phyloP scores from a whole-genome alignment of 1,140 invertebrate species.

The Drosophila ananassae region DNA sequence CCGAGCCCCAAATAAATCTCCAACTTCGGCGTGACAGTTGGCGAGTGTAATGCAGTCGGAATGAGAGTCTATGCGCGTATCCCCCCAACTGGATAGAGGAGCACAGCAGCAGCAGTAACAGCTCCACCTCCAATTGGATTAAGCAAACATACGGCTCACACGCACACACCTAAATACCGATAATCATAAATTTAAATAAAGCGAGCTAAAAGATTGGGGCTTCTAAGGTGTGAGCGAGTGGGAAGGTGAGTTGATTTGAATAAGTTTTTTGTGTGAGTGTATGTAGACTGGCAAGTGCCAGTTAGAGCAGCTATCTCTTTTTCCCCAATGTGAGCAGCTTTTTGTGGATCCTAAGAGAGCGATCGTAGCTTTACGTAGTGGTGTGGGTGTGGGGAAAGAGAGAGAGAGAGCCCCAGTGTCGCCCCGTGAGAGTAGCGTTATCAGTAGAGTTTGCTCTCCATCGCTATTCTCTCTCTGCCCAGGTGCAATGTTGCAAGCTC shows the following conservation, averaged over 20 bases:
- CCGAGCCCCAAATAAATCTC: constrained; percentile 34
- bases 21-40: constrained; percentile 46
- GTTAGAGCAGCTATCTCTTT: constrained; percentile 45
- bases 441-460: constrained; percentile 3
- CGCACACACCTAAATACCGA: constrained; percentile 26
- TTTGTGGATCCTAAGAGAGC: constrained; percentile 79
- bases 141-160: constrained; percentile 38
- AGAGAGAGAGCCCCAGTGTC: constrained; percentile 5
- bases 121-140: constrained; percentile 80
- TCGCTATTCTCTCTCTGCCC: constrained; percentile 4
- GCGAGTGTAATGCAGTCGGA: constrained; percentile 42
- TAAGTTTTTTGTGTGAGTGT: constrained; percentile 52
- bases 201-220: constrained; percentile 9
- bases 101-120: constrained; percentile 48
- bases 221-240: constrained; percentile 36
- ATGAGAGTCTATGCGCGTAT: constrained; percentile 48
- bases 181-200: constrained; percentile 80
- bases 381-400: constrained; percentile 30
- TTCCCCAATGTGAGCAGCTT: constrained; percentile 28
- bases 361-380: constrained; percentile 31
- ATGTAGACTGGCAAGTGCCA: not conserved
- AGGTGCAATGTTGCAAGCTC: constrained; percentile 62
- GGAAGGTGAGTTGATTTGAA: constrained; percentile 59
- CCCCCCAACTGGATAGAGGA: constrained; percentile 49
- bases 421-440: not conserved